Conservation (phyloP, 2,888 invertebrate genomes). For the Phasia obesa region DNA sequence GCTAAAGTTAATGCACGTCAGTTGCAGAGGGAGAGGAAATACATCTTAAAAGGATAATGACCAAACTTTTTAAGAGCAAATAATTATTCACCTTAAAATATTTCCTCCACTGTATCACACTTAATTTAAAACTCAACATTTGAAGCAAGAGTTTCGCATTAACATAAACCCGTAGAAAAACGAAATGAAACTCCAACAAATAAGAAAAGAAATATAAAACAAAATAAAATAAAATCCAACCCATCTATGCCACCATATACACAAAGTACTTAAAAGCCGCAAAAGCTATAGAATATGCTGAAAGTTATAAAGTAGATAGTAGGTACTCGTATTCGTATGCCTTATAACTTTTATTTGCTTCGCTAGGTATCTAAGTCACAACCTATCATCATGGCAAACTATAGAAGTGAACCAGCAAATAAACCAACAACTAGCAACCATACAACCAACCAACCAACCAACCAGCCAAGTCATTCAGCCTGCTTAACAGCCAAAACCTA, state of each 20-base stretch:
- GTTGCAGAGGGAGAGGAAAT: too few relatives aligned
- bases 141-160: constrained; percentile 47
- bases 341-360: constrained; percentile 50
- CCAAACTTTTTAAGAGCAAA: too few relatives aligned
- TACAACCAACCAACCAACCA: constrained; percentile 17
- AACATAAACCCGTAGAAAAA: constrained; percentile 60
- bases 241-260: constrained; percentile 12
- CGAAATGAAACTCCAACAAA: constrained; percentile 4
- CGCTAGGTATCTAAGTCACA: constrained; percentile 47
- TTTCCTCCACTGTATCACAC: neutral
- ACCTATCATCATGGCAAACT: constrained; percentile 29
- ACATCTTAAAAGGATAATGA: too few relatives aligned
- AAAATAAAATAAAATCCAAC: constrained; percentile 43
- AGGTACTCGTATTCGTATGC: constrained; percentile 6
- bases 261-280: constrained; percentile 58
- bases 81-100: too few relatives aligned
- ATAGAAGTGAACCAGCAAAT: constrained; percentile 11
- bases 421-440: constrained; percentile 13
- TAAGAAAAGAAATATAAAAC: constrained; percentile 7
- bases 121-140: neutral
- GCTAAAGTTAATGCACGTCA: too few relatives aligned
- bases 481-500: constrained; percentile 50
- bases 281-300: constrained; percentile 44
- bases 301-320: constrained; percentile 13
- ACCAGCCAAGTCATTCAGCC: constrained; percentile 27